Conservation (phyloP, 53 echinoderm and acorn worm species). For the Hippasteria phrygiana region DNA sequence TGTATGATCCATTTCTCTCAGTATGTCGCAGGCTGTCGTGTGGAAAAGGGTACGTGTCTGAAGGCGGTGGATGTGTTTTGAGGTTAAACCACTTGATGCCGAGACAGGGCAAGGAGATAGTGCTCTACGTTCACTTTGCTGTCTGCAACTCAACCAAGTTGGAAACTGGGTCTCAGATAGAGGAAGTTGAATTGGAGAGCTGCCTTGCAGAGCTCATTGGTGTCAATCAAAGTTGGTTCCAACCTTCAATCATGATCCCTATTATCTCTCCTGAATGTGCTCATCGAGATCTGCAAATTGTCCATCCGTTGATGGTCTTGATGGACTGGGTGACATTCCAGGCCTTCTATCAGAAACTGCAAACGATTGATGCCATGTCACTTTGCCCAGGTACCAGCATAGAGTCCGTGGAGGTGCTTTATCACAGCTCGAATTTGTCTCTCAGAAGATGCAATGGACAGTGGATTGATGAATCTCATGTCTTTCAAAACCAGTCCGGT, state of each 20-base stretch:
- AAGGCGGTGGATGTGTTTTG: not conserved
- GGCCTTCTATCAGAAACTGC: not conserved
- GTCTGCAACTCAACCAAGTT: not conserved
- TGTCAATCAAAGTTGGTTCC: not conserved
- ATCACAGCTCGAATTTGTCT: not conserved
- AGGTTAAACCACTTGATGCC: not conserved
- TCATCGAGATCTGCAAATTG: no score
- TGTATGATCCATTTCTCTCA: conserved; percentile 44
- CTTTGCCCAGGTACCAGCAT: not conserved
- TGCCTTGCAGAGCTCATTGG: not conserved
- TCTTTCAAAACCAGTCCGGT: not conserved
- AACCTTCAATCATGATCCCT: not conserved
- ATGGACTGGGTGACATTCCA: not conserved
- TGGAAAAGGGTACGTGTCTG: not conserved
- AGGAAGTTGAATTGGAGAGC: not conserved
- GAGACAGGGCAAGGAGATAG: not conserved
- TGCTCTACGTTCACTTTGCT: conserved; percentile 24
- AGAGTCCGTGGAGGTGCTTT: not conserved
- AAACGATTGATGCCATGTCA: no score
- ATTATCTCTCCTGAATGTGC: not conserved
- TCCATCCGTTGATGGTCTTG: not conserved
- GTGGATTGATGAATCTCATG: not conserved
- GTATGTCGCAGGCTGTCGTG: conserved; percentile 33
- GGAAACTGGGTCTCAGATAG: no score
- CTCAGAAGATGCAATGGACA: not conserved